phyloP scores from a whole-genome alignment of 2,113 vertebrate species.

The Carettochelys insculpta region DNA sequence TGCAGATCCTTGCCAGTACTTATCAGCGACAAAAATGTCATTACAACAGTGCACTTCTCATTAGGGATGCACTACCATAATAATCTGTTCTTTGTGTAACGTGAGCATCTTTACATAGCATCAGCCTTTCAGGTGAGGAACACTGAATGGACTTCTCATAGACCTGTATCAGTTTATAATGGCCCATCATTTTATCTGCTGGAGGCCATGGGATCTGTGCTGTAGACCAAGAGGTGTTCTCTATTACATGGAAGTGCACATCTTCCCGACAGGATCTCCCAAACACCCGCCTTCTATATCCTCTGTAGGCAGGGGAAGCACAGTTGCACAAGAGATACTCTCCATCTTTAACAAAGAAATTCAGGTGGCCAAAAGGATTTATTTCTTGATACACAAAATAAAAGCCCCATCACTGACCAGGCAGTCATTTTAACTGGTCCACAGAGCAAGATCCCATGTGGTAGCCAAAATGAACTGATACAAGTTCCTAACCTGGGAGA shows the following conservation, averaged over 20 bases:
- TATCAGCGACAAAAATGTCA: neutral
- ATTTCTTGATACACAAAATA: neutral
- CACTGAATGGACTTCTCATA: neutral
- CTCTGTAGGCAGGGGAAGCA: neutral
- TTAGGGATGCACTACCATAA: neutral
- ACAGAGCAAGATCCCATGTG: neutral
- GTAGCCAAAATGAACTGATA: neutral
- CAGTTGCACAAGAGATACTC: neutral
- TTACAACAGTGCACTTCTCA: neutral
- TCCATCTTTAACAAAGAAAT: neutral
- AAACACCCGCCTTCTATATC: neutral
- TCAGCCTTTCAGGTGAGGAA: neutral
- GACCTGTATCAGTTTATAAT: neutral
- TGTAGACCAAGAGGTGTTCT: neutral
- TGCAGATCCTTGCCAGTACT: neutral
- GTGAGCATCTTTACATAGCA: neutral
- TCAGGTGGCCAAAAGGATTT: neutral
- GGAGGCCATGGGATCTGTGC: neutral
- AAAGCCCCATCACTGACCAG: neutral
- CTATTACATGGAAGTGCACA: neutral
- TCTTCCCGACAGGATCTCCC: neutral
- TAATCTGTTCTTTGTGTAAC: neutral
- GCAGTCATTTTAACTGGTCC: neutral
- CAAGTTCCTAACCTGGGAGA: neutral
- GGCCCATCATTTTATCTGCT: neutral